Percentiles rank a stretch among this genome's conserved stretches.
Conservation (phyloP, 2,113 vertebrate species). For the Catharus bicknelli region DNA sequence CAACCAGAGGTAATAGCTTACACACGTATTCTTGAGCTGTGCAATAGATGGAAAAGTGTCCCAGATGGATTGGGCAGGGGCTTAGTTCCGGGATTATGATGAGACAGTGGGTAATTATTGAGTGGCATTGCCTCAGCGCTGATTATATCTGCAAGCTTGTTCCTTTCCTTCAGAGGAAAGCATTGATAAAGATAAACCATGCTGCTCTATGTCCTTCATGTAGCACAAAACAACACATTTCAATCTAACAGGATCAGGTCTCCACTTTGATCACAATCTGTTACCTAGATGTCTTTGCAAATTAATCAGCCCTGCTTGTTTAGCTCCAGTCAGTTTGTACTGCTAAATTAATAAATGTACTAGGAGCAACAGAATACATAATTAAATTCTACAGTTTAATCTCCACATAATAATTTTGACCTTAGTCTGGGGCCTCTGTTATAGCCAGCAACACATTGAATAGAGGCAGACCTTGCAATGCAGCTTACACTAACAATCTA, state of each 20-base stretch:
- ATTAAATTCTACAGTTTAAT: constrained; percentile 98
- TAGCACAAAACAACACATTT: constrained; percentile 79
- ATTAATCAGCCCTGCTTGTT: constrained; percentile 85
- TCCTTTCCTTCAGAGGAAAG: constrained; percentile 82
- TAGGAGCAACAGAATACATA: constrained; percentile 88
- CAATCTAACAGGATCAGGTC: constrained; percentile 85
- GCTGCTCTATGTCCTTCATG: constrained; percentile 77
- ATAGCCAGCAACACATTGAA: constrained; percentile 61
- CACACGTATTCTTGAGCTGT: constrained; percentile 77
- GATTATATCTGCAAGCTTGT: constrained; percentile 86
- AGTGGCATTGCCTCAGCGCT: constrained; percentile 87
- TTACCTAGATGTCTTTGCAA: constrained; percentile 85
- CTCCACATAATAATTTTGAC: constrained; percentile 86
- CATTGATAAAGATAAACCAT: constrained; percentile 82
- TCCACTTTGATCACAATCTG: constrained; percentile 85
- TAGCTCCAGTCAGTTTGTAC: constrained; percentile 81
- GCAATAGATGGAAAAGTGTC: constrained; percentile 83
- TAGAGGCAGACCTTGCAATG: constrained; percentile 31
- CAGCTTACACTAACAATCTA: constrained; percentile 41
- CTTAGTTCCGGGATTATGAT: constrained; percentile 98
- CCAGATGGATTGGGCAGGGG: constrained; percentile 95
- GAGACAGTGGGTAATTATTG: constrained; percentile 89
- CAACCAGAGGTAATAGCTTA: constrained; percentile 79
- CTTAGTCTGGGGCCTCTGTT: constrained; percentile 72
- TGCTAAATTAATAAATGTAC: constrained; percentile 91